Conservation (phyloP, 2,888 invertebrate genomes). For the Apamea monoglypha region DNA sequence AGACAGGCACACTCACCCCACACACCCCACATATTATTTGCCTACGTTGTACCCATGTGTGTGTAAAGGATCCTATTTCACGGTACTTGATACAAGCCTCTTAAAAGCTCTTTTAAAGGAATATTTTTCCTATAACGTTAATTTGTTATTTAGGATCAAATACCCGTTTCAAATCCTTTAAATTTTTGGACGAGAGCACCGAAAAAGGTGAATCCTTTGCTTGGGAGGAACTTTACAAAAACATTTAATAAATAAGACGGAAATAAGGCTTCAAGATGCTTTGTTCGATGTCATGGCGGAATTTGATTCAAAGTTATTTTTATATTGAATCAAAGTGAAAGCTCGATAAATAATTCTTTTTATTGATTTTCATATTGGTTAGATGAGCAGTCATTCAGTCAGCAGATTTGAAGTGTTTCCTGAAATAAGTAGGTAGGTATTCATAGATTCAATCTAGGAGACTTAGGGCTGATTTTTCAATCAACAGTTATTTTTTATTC, state of each 20-base stretch:
- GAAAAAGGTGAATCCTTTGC: constrained; percentile 23
- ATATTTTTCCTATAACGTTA: constrained; percentile 52
- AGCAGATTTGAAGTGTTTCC: not conserved
- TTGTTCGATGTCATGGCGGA: not conserved
- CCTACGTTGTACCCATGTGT: constrained; percentile 2
- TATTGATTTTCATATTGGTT: not conserved
- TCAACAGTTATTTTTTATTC: too few relatives aligned
- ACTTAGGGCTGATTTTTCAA: too few relatives aligned
- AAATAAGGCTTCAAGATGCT: not conserved
- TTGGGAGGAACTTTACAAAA: constrained; percentile 1
- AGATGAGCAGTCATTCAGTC: too few relatives aligned
- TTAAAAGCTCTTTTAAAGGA: constrained; percentile 53
- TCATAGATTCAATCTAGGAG: not conserved
- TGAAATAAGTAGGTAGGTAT: not conserved
- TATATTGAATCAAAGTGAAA: not conserved
- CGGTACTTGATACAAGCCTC: constrained; percentile 45
- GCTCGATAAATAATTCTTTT: not conserved
- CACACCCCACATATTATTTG: not conserved
- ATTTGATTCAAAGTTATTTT: not conserved
- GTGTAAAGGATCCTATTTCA: constrained; percentile 55
- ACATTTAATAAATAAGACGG: constrained; percentile 1
- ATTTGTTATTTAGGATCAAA: constrained; percentile 61
- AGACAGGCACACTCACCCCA: not conserved
- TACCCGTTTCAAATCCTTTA: constrained; percentile 56
- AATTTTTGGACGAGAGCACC: constrained; percentile 39